phyloP scores from a whole-genome alignment of 1,140 invertebrate genomes.

The Drosophila dunni region DNA sequence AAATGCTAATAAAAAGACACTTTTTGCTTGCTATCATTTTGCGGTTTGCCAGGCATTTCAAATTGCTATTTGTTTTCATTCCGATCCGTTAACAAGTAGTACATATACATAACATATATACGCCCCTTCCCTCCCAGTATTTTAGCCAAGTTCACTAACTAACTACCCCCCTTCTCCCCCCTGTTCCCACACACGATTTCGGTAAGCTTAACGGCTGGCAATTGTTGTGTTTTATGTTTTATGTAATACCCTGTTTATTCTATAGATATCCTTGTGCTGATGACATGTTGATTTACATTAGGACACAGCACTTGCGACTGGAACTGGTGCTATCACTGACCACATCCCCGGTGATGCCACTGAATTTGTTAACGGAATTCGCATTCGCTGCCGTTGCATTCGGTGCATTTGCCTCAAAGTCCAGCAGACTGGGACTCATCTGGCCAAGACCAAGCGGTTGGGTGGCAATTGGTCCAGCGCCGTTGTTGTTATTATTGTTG shows the following conservation, averaged over 20 bases:
- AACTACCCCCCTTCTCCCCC: background rate
- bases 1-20: slow-evolving; percentile 76
- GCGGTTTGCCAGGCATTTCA: slow-evolving; percentile 42
- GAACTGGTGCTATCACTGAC: slow-evolving; percentile 87
- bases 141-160: slow-evolving; percentile 1
- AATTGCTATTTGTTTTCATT: slow-evolving; percentile 48
- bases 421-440: slow-evolving; percentile 66
- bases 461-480: slow-evolving; percentile 51
- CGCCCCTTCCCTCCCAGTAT: background rate
- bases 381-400: slow-evolving; percentile 61
- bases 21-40: slow-evolving; percentile 50
- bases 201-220: slow-evolving; percentile 57
- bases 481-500: slow-evolving; percentile 64
- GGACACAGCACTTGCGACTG: slow-evolving; percentile 87
- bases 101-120: slow-evolving; percentile 25
- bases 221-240: slow-evolving; percentile 21
- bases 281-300: slow-evolving; percentile 65
- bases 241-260: slow-evolving; percentile 53
- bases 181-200: slow-evolving; percentile 1
- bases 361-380: slow-evolving; percentile 85
- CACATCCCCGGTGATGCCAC: slow-evolving; percentile 88
- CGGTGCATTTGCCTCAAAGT: slow-evolving; percentile 56
- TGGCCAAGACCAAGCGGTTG: slow-evolving; percentile 62
- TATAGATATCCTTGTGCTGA: slow-evolving; percentile 15
- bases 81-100: slow-evolving; percentile 26